Evolutionary conservation across 2,888 invertebrate genomes (phyloP).

Genomic region (Nomada ferruginata): DNA sequence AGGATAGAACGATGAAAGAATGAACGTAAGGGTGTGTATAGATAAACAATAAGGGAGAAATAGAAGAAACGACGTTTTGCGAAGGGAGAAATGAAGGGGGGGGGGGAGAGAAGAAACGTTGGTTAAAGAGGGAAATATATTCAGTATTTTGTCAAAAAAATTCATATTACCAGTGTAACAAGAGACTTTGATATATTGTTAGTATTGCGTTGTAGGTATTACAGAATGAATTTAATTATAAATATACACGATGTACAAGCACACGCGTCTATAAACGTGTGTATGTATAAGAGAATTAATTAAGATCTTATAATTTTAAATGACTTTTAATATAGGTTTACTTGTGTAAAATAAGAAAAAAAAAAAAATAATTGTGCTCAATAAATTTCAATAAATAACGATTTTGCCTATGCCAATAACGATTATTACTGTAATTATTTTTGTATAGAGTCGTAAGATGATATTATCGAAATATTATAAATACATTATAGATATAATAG

Average conservation of each 20-base stretch:
- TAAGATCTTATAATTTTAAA: constrained; percentile 78
- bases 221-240: constrained; percentile 73
- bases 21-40: constrained; percentile 1
- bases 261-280: constrained; percentile 70
- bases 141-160: constrained; percentile 78
- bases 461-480: constrained; percentile 58
- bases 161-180: constrained; percentile 72
- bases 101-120: constrained; percentile 7
- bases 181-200: constrained; percentile 74
- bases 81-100: neutral
- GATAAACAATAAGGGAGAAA: constrained; percentile 7
- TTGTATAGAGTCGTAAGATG: constrained; percentile 66
- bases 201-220: constrained; percentile 70
- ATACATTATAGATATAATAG: constrained; percentile 55
- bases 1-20: constrained; percentile 4
- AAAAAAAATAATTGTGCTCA: constrained; percentile 78
- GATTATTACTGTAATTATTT: constrained; percentile 70
- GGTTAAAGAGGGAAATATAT: constrained; percentile 56
- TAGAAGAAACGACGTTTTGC: constrained; percentile 6
- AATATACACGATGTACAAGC: constrained; percentile 69
- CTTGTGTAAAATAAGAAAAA: constrained; percentile 76
- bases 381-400: constrained; percentile 81
- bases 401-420: constrained; percentile 80
- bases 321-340: constrained; percentile 77
- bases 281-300: constrained; percentile 66